phyloP scores from a whole-genome alignment of 2,797 vertebrate genomes.

The Halcyon leucocephala region DNA sequence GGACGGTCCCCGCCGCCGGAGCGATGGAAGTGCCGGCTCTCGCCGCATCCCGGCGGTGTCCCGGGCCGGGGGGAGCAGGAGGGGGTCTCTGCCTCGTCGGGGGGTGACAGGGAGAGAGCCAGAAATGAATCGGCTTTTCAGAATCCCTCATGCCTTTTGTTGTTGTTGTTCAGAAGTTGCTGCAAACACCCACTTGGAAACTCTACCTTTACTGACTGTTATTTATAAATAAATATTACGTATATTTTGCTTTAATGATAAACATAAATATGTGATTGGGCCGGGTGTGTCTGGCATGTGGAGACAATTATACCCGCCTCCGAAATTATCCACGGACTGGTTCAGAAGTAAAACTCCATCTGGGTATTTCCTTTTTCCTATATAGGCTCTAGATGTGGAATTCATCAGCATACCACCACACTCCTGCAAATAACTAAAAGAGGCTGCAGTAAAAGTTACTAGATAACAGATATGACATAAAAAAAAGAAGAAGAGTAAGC shows the following conservation, averaged over 20 bases:
- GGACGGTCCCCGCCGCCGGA: neutral
- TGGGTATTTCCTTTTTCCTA: slow-evolving; percentile 19
- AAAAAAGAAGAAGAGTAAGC: neutral
- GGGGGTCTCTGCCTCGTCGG: neutral
- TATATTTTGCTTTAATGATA: neutral
- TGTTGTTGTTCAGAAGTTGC: neutral
- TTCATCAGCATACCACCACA: slow-evolving; percentile 8
- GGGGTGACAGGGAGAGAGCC: neutral
- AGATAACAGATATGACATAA: neutral
- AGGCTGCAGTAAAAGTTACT: slow-evolving; percentile 31
- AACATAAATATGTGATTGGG: neutral
- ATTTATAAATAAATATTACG: neutral
- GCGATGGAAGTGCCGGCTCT: neutral
- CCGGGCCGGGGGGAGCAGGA: neutral
- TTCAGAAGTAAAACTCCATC: slow-evolving; percentile 31
- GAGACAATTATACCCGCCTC: slow-evolving; percentile 21
- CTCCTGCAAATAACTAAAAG: neutral
- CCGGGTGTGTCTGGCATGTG: slow-evolving; percentile 19
- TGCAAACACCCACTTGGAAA: neutral
- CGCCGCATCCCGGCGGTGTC: neutral
- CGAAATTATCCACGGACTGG: slow-evolving; percentile 12
- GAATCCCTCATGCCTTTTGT: neutral
- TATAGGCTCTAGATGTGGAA: slow-evolving; percentile 7
- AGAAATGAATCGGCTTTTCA: fast-evolving
- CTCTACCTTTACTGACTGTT: neutral